Base-by-base conservation (phyloP, 2,113 vertebrate genomes). In the Esox niger region DNA sequence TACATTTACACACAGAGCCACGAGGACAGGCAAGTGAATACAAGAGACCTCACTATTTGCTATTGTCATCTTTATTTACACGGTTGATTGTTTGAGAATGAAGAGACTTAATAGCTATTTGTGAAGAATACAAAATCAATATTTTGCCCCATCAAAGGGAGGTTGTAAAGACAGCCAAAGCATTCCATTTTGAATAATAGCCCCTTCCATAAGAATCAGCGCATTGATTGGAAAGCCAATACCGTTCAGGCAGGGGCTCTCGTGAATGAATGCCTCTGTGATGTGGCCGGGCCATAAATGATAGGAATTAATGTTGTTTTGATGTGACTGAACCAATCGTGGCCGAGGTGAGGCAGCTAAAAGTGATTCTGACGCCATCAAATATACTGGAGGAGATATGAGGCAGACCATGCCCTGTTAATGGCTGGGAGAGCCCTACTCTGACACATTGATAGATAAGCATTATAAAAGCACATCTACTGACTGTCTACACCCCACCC, bases 381-480 rank as follows among this genome's bases (percentile, higher is more conserved):
- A 43, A 43, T 43, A 5, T 43, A 43, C 38, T 43, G 38, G 38
- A 17, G 38, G 17, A 43, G 38, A 43, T 43, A 15, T 17, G 38
- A 15, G 38, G 38, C 15, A 15, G 17, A 15, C 38, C 38, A 43
- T 43, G 15, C 38, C 38, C 38, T 72, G 74, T 84, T 84, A 84
- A 79, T 74, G 79, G 79, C 71, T 73, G 74, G 84, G 84, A 79
- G 80, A 85, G 81, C 80, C 83, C 81, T 74, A 86, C 78, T 86
- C 76, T 89, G 90, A 91, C 88, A 90, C 74, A 78, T 84, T 88
- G 86, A 91, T 91, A 91, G 87, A 91, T 88, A 86, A 84, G 77
- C 81, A 87, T 87, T 89, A 88, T 86, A 84, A 86, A 86, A 71
- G 64, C 68, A 63, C 60, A 30, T 75, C 75, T 85, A 55, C 75